phyloP scores from a whole-genome alignment of 2,888 invertebrate species.

The Netelia fuscicornis region DNA sequence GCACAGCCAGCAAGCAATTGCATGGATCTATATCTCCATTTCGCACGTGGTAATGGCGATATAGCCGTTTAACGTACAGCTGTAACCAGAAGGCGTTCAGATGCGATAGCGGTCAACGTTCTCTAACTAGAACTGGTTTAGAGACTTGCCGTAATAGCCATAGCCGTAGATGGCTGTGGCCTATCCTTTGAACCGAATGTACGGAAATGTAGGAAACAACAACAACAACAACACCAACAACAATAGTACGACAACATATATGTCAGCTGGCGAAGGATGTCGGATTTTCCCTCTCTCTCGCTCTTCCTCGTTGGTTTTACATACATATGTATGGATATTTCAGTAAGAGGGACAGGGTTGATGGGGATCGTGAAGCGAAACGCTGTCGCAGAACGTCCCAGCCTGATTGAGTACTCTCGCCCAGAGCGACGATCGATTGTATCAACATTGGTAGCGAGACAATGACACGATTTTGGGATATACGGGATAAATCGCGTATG shows the following conservation, averaged over 20 bases:
- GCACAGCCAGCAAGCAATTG: conserved; percentile 29
- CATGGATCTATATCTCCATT: conserved; percentile 13
- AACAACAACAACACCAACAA: background rate
- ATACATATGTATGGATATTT: conserved; percentile 17
- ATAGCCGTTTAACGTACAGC: background rate
- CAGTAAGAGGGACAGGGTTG: conserved; percentile 27
- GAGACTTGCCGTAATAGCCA: background rate
- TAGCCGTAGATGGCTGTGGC: background rate
- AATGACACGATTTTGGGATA: background rate
- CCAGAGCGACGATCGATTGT: conserved; percentile 65
- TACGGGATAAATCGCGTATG: background rate
- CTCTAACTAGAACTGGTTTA: background rate
- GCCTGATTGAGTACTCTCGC: conserved; percentile 66
- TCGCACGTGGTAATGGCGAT: conserved; percentile 31
- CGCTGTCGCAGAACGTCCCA: conserved; percentile 41
- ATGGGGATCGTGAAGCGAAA: conserved; percentile 53
- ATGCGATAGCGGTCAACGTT: conserved; percentile 11
- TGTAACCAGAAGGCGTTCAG: background rate
- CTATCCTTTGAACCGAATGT: background rate
- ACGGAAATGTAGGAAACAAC: background rate
- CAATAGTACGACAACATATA: background rate
- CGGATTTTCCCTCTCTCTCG: background rate
- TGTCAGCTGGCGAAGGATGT: background rate
- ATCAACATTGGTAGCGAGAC: conserved; percentile 52
- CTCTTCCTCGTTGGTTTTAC: background rate